A percentile compares a stretch with the other conserved stretches of the same genome.
phyloP scores from a whole-genome alignment of 2,888 invertebrate species.

The Nymphalis c-album region DNA sequence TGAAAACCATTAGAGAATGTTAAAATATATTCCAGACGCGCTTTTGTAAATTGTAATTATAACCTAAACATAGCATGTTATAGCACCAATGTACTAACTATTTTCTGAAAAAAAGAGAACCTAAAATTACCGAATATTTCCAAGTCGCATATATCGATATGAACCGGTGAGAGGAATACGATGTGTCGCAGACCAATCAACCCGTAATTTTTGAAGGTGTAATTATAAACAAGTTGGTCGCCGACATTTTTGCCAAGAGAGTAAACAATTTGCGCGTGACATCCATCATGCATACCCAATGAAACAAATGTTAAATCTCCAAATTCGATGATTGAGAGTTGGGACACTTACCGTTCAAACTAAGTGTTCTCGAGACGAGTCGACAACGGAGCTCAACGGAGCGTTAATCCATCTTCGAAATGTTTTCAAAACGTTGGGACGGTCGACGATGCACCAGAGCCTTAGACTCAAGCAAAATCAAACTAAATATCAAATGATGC shows the following conservation, averaged over 20 bases:
- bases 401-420: constrained; percentile 29
- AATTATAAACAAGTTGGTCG: constrained; percentile 3
- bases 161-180: constrained; percentile 26
- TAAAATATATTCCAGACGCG: neutral
- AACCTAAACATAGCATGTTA: neutral
- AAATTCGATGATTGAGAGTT: constrained; percentile 40
- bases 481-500: neutral
- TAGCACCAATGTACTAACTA: neutral
- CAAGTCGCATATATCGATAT: constrained; percentile 1
- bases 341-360: constrained; percentile 42
- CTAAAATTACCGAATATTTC: neutral
- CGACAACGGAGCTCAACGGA: constrained; percentile 21
- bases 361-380: constrained; percentile 25
- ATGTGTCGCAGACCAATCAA: constrained; percentile 34
- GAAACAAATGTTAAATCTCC: constrained; percentile 35
- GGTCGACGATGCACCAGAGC: constrained; percentile 23
- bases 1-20: neutral
- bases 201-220: constrained; percentile 6
- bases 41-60: neutral
- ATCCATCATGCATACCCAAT: constrained; percentile 44
- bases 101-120: constrained; percentile 7
- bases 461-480: constrained; percentile 15
- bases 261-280: constrained; percentile 20
- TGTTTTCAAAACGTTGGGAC: constrained; percentile 20
- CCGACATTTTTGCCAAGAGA: constrained; percentile 21